phyloP scores from a whole-genome alignment of 92 coral and sea anemone species.

The Epizoanthus fatuus region DNA sequence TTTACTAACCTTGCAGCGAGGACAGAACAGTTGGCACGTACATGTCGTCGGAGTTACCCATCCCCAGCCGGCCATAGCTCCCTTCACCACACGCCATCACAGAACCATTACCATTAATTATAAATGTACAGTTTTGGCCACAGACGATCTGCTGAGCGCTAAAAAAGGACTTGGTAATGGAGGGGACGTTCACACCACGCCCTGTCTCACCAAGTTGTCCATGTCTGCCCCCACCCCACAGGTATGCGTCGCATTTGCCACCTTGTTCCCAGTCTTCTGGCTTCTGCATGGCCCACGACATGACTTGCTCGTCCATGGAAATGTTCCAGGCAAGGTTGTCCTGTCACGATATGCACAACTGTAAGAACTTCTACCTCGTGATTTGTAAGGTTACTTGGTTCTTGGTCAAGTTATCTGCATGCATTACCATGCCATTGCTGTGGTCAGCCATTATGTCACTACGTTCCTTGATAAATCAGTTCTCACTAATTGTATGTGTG shows the following conservation, averaged over 20 bases:
- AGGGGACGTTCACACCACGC: constrained; percentile 85
- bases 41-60: constrained; percentile 92
- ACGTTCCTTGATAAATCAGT: too few relatives aligned
- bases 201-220: constrained; percentile 91
- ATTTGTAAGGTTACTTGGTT: too few relatives aligned
- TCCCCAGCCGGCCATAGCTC: constrained; percentile 90
- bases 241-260: constrained; percentile 87
- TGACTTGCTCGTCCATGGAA: constrained; percentile 88
- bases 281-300: constrained; percentile 89
- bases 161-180: constrained; percentile 79
- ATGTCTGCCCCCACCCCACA: constrained; percentile 95
- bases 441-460: too few relatives aligned
- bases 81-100: constrained; percentile 90
- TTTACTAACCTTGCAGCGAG: constrained; percentile 77
- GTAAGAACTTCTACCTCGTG: not conserved
- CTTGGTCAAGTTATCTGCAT: too few relatives aligned
- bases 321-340: constrained; percentile 87
- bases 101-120: constrained; percentile 76
- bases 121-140: constrained; percentile 91
- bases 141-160: constrained; percentile 86
- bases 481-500: too few relatives aligned
- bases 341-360: constrained; percentile 20
- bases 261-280: constrained; percentile 94
- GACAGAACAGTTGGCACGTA: constrained; percentile 73
- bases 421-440: too few relatives aligned